phyloP scores from a whole-genome alignment of 2,888 invertebrate genomes.

The Melinaea marsaeus region DNA sequence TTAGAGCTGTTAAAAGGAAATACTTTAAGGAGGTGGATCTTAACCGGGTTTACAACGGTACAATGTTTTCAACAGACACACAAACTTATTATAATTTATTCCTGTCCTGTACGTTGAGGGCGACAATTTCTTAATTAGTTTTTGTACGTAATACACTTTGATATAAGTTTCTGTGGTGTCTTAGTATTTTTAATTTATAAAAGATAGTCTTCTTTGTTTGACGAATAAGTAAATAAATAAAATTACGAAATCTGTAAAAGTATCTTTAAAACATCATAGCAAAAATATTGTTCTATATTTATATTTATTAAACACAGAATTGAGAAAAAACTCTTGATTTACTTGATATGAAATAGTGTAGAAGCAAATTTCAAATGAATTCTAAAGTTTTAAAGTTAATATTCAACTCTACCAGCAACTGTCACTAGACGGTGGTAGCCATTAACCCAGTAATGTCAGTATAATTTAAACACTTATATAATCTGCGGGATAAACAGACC shows the following conservation, averaged over 20 bases:
- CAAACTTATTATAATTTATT: background rate
- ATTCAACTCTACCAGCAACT: background rate
- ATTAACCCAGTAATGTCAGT: constrained; percentile 7
- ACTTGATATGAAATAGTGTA: too few relatives aligned
- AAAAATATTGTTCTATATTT: too few relatives aligned
- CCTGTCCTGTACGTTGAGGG: background rate
- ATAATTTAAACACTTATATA: constrained; percentile 13
- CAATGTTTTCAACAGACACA: background rate
- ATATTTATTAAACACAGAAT: too few relatives aligned
- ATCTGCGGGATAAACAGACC: constrained; percentile 8
- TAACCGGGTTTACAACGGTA: constrained; percentile 3
- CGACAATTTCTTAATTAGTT: constrained; percentile 4
- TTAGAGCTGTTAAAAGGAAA: constrained; percentile 6
- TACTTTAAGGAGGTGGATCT: constrained; percentile 7
- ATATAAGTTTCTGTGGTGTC: background rate
- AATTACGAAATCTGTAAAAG: too few relatives aligned
- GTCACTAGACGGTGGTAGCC: background rate
- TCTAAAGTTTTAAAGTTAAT: background rate
- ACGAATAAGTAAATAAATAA: too few relatives aligned
- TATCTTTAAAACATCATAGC: too few relatives aligned
- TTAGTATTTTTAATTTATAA: background rate
- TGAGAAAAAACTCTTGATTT: too few relatives aligned
- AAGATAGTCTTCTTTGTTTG: background rate
- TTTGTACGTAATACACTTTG: background rate
- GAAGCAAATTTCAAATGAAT: too few relatives aligned